Base-by-base conservation (phyloP, 2,797 vertebrate species). In the Poecilia gillii region DNA sequence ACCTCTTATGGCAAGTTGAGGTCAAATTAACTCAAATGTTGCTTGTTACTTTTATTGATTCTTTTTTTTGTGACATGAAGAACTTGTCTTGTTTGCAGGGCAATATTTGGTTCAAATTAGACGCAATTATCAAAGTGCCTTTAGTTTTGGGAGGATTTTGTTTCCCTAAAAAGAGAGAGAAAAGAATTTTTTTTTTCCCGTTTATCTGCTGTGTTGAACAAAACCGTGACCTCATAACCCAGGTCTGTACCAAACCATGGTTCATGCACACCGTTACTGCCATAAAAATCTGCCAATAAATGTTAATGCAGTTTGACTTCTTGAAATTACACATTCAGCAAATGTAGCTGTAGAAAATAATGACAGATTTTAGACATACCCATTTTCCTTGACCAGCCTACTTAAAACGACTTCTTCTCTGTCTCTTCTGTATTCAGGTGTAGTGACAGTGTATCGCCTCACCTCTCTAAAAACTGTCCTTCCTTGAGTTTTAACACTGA, bases 401-500 rank as follows among this genome's bases (percentile, higher is more conserved):
- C 45, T 64, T 12, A 25, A 47, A 9, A 47, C 7, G 14, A 47
- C 73, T 11, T 66, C 7, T 73, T 33, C 20, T 80, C 72, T 36
- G n/a, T 72, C 73, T 81, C 46, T 47, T 84, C 81, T 78, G 66
- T 55, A 81, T 81, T 84, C 83, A 77, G 59, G 75, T 64, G 28
- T 64, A 73, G 73, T 16, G 41, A 68, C 73, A 62, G 53, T 51
- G 53, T 72, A 76, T 76, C 43, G 49, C 31, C 53, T 82, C 79
- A 59, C 66, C 79, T 72, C 55, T 66, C 66, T 77, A 82, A 76
- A 78, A 84, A 78, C 49, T 76, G 81, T 57, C 81, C 81, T 81
- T 82, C 57, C 39, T 43, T 36, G 16, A 47, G 43, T 70, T 81
- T 83, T 77, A 62, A 77, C 84, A 75, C 70, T 70, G 75, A 77